Conservation (phyloP, 2,888 invertebrate species). For the Nomada lathburiana region DNA sequence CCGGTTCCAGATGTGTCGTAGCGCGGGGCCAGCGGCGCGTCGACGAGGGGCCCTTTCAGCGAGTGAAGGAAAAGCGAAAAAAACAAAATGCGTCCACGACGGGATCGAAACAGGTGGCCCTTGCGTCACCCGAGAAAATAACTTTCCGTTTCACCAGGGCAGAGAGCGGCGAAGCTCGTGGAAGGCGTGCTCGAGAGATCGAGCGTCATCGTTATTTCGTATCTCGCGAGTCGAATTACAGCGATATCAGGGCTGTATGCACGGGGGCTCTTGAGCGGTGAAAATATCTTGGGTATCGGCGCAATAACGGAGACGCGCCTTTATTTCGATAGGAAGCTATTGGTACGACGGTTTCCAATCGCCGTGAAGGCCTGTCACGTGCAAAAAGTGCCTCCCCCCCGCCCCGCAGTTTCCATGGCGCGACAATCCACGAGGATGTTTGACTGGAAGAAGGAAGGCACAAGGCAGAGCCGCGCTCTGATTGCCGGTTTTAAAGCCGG, state of each 20-base stretch:
- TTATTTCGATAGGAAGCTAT: no score
- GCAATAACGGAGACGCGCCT: no score
- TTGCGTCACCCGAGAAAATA: constrained; percentile 64
- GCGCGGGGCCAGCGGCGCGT: background rate
- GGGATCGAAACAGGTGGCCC: constrained; percentile 62
- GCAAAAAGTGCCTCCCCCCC: constrained; percentile 15
- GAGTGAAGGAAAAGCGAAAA: background rate
- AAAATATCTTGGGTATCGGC: no score
- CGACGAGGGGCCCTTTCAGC: constrained; percentile 27
- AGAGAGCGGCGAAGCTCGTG: background rate
- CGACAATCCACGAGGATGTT: constrained; percentile 37
- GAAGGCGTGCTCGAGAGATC: constrained; percentile 19
- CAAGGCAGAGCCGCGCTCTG: constrained; percentile 67
- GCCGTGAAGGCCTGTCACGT: constrained; percentile 40
- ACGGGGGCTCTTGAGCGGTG: no score
- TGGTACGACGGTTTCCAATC: constrained; percentile 37
- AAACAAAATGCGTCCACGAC: constrained; percentile 17
- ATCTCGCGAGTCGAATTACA: constrained; percentile 26
- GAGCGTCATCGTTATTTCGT: constrained; percentile 36
- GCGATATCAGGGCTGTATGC: no score
- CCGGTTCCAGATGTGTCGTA: constrained; percentile 35
- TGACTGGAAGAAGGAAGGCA: constrained; percentile 50
- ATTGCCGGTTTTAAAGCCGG: constrained; percentile 66
- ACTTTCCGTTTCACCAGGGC: constrained; percentile 58
- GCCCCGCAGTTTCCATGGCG: background rate